These are phyloP conservation scores for Bos javanicus DNA, from an alignment of 2,113 vertebrate genomes.

Conservation along the genomic window DNA sequence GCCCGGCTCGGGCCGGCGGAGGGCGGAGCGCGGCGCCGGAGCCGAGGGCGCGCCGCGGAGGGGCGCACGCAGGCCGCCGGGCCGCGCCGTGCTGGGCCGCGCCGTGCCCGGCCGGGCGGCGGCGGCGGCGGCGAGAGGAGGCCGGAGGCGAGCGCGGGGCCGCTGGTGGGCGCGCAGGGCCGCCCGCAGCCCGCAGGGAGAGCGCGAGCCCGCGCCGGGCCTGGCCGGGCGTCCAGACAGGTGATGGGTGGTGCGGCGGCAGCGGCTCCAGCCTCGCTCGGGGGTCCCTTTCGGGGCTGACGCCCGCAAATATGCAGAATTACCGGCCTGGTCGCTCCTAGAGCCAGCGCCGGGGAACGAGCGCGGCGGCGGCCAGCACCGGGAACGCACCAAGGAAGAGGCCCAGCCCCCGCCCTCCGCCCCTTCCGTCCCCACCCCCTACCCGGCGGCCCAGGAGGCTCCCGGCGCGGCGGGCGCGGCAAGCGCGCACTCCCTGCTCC, in stretches of 20 bases:
- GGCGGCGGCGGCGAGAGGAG: background rate
- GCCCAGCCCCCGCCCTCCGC: conserved; percentile 73
- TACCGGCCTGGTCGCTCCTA: conserved; percentile 78
- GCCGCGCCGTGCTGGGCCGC: conserved; percentile 54
- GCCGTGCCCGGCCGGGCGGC: conserved; percentile 40
- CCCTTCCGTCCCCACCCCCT: conserved; percentile 72
- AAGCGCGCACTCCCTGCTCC: conserved; percentile 67
- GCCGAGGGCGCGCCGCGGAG: conserved; percentile 63
- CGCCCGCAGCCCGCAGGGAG: conserved; percentile 40
- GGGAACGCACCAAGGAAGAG: conserved; percentile 70
- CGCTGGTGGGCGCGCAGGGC: conserved; percentile 25
- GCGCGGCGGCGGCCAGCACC: conserved; percentile 65
- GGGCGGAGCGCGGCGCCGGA: conserved; percentile 65
- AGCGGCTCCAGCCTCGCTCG: conserved; percentile 77
- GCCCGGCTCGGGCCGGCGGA: conserved; percentile 55
- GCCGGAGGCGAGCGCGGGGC: conserved; percentile 27
- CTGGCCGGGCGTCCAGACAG: conserved; percentile 77
- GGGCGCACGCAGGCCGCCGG: conserved; percentile 67
- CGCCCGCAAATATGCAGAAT: conserved; percentile 86
- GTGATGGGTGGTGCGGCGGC: conserved; percentile 81
- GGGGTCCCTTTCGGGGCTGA: conserved; percentile 84
- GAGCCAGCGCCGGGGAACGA: conserved; percentile 73
- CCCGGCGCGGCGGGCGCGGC: conserved; percentile 65
- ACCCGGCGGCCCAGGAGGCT: conserved; percentile 73
- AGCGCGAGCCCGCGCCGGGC: conserved; percentile 36